Base-by-base conservation (phyloP, 2,113 vertebrate species). In the Nansenia antarctica region DNA sequence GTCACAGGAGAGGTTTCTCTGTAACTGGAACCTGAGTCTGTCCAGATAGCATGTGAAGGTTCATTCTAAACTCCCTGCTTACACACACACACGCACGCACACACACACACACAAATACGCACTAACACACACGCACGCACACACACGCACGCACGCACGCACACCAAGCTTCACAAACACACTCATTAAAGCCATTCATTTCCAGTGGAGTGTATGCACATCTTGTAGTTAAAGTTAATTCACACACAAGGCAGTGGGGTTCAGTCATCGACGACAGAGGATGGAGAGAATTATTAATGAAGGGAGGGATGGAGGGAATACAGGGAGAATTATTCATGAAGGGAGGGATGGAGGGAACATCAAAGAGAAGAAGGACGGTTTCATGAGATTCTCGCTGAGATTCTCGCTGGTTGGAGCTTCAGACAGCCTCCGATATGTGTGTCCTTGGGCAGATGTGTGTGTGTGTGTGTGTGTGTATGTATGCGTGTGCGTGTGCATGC, bases 351-450 rank as follows among this genome's bases (percentile, higher is more conserved):
- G 60, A 78, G 42, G 59, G 52, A 52, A 66, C 76, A 71, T 87
- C 53, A 85, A 84, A 89, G 53, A 74, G 72, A 54, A 76, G 75
- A 67, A 65, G 64, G 32, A 34, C 52, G 39, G 12, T 80, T 53
- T 1, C 64, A 9, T 52, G 75, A 74, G 62, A 73, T 71, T n/a
- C n/a, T n/a, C n/a, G n/a, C n/a, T n/a, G n/a, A n/a, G n/a, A n/a
- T n/a, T n/a, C n/a, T n/a, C n/a, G n/a, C 71, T 70, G 70, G 72
- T 82, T 57, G 66, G 18, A 1, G 39, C 39, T 42, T 15, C 18
- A 14, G 45, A 27, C 26, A 30, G 39, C 1, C 2, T 52, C 39
- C 5, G 47, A 27, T 11, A 5, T 1, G 1, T 37, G 35, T 37
- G 35, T 37, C 35, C 9, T 27, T 61, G 35, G 5, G 39, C 42